Evolutionary conservation across 1,140 invertebrate genomes (phyloP).

Genomic region (Ceratina japonica): DNA sequence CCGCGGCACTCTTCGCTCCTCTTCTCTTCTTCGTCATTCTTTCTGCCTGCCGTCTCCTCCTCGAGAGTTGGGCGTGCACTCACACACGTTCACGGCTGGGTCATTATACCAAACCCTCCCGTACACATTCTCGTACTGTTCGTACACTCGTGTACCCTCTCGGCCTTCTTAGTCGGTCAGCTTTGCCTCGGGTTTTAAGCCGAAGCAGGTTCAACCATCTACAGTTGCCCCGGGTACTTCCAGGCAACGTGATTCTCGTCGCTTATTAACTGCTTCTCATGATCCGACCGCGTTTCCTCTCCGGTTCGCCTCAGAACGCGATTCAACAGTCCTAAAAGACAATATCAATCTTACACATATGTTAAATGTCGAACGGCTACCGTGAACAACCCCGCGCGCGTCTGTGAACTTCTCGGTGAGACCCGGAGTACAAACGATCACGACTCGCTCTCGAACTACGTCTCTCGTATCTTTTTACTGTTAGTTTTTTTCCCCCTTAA

Average conservation of each 20-base stretch:
- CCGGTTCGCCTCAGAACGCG: too few species aligned
- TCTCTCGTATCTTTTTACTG: too few species aligned
- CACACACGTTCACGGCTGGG: conserved; percentile 1
- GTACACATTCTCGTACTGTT: conserved; percentile 3
- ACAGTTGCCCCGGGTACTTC: neutral
- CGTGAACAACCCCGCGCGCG: too few species aligned
- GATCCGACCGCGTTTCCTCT: neutral
- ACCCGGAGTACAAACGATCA: too few species aligned
- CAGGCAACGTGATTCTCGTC: neutral
- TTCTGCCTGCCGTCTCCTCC: conserved; percentile 38
- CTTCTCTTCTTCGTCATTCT: conserved; percentile 43
- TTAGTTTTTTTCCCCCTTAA: too few species aligned
- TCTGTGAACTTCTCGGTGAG: too few species aligned
- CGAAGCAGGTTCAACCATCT: conserved; percentile 22
- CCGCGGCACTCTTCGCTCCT: conserved; percentile 26
- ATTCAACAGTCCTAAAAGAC: too few species aligned
- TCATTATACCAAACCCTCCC: conserved; percentile 36
- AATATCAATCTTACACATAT: too few species aligned
- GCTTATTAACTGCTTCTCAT: neutral
- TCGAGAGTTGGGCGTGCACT: conserved; percentile 31
- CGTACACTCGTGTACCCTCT: neutral
- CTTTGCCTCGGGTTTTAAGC: conserved; percentile 22
- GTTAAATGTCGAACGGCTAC: too few species aligned
- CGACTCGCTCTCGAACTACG: too few species aligned
- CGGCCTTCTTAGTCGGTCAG: conserved; percentile 41